Conservation (phyloP, 1,140 invertebrate genomes). For the Atopsyche davidsoni region DNA sequence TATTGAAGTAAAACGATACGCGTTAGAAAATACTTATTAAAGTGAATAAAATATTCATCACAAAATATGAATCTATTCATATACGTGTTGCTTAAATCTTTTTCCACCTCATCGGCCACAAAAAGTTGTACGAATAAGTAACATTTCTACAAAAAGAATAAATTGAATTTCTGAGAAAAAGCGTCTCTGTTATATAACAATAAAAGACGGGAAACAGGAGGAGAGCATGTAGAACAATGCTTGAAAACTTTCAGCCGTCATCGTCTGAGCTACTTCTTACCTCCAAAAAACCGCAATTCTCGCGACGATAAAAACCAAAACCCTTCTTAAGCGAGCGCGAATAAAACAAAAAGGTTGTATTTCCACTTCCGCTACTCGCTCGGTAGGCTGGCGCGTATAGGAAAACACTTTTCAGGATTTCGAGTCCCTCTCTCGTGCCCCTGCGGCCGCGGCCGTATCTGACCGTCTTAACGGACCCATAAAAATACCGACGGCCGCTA, state of each 20-base stretch:
- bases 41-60: too few relatives aligned
- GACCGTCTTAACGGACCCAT: slow-evolving; percentile 26
- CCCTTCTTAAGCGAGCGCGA: not conserved
- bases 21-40: too few relatives aligned
- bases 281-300: not conserved
- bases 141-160: too few relatives aligned
- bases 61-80: too few relatives aligned
- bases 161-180: too few relatives aligned
- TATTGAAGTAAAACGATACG: too few relatives aligned
- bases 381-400: slow-evolving; percentile 5
- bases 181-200: too few relatives aligned
- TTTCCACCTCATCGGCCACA: too few relatives aligned
- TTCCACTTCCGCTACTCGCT: not conserved
- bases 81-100: too few relatives aligned
- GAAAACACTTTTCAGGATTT: slow-evolving; percentile 15
- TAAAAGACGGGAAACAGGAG: not conserved
- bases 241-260: slow-evolving; percentile 1
- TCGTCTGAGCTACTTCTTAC: too few relatives aligned
- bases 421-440: slow-evolving; percentile 11
- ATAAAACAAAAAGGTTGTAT: not conserved
- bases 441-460: slow-evolving; percentile 10
- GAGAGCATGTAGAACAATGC: not conserved
- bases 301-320: not conserved
- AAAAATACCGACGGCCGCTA: slow-evolving; percentile 25
- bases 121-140: too few relatives aligned